Base-by-base conservation (phyloP, 1,140 invertebrate species). In the Aphaenogaster floridana region DNA sequence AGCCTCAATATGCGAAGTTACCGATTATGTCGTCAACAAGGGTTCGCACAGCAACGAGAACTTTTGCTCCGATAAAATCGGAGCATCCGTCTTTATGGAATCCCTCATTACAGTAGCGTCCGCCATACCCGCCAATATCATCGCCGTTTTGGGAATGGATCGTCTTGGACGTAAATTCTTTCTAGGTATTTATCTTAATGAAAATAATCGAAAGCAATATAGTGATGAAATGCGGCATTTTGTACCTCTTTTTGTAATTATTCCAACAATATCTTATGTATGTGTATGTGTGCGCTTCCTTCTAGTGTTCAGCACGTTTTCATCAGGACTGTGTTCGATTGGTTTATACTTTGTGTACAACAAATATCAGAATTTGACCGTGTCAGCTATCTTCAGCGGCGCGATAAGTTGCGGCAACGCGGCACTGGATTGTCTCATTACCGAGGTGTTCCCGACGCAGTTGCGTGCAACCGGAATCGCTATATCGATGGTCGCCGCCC, bases 391-490 rank as follows among this genome's bases (percentile, higher is more conserved):
- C 88, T 98, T 98, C 94, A 98, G 98, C 91, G 97, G 97, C 63
- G 98, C 98, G 63, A 98, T 98, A 86, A 98, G 98, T 78, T 98
- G 98, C 94, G 98, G 98, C 72, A 98, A 98, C 94, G 98, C 98
- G 15, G 98, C 98, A 0, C 95, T 98, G 28, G 98, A 98, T 95
- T 98, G 98, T 95, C 96, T 98, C 84, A 98, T 98, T 92, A 98
- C 98, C 39, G 98, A 98, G 96, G 97, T 98, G 86, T 98, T 98
- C 94, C 98, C 98, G n/a, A 98, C 98, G 48, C 97, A 98, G 95
- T 95, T 98, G 91, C 97, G 98, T 90, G 98, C 98, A 45, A 98
- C 98, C 34, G 98, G 98, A 88, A 97, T 98, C 84, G 98, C 98
- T 34, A 97, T 98, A 88, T 98, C 98, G 0, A 98, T 98, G 97